phyloP scores from a whole-genome alignment of 2,888 invertebrate species.

The Oxytorus armatus region DNA sequence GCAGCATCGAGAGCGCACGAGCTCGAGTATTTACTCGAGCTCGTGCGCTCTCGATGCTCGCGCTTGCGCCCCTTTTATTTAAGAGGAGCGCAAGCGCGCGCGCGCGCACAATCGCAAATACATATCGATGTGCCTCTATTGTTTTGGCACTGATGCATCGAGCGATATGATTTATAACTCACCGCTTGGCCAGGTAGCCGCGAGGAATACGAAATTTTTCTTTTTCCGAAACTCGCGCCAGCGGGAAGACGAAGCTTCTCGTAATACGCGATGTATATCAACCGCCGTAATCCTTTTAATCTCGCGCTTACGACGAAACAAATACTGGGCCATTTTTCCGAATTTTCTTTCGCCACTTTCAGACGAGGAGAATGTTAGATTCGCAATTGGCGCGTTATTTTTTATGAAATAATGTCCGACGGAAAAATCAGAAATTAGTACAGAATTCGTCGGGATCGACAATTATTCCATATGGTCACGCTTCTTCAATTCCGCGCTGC shows the following conservation, averaged over 20 bases:
- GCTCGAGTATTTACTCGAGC: too few relatives aligned
- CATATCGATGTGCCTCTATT: conserved; percentile 69
- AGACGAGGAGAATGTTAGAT: too few relatives aligned
- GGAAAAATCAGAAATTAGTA: too few relatives aligned
- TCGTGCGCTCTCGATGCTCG: too few relatives aligned
- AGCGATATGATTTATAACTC: conserved; percentile 75
- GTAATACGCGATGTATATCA: conserved; percentile 70
- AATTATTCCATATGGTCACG: too few relatives aligned
- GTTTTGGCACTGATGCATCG: conserved; percentile 74
- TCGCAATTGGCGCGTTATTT: not conserved
- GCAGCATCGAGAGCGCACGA: conserved; percentile 1
- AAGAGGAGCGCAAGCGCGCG: conserved; percentile 54
- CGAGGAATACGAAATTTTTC: conserved; percentile 30
- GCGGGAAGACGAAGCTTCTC: conserved; percentile 34
- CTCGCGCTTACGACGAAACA: not conserved
- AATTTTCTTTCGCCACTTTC: too few relatives aligned
- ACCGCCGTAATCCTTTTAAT: conserved; percentile 13
- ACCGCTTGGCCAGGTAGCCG: conserved; percentile 52
- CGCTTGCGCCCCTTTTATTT: too few relatives aligned
- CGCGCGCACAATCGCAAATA: conserved; percentile 29
- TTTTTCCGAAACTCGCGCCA: conserved; percentile 36
- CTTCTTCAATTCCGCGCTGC: too few relatives aligned
- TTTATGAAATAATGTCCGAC: too few relatives aligned
- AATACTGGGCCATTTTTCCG: not conserved
- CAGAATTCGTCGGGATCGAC: too few relatives aligned